Conservation (phyloP, 2,113 vertebrate species). For the Alethe diademata region DNA sequence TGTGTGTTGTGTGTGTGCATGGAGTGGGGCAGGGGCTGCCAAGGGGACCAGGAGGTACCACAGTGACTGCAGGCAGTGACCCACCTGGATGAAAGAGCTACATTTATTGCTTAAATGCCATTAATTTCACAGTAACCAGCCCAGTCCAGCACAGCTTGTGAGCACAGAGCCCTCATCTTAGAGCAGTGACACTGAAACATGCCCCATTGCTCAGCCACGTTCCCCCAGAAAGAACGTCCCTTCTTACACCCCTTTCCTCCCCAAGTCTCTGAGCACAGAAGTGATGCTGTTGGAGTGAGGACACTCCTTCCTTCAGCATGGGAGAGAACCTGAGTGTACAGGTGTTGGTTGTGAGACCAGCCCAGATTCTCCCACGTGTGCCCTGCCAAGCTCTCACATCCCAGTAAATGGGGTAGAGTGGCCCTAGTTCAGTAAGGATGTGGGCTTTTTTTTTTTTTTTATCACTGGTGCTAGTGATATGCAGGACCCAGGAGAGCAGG, state of each 20-base stretch:
- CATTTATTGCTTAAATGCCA: background rate
- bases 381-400: background rate
- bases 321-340: background rate
- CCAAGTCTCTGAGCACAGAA: background rate
- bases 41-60: rapidly evolving
- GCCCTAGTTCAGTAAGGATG: background rate
- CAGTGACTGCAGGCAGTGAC: background rate
- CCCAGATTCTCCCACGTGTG: background rate
- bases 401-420: background rate
- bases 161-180: background rate
- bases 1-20: background rate
- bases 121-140: background rate
- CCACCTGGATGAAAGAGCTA: background rate
- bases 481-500: background rate
- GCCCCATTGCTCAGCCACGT: background rate
- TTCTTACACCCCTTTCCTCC: background rate
- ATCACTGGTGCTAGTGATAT: background rate
- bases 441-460: background rate
- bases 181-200: background rate
- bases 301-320: background rate
- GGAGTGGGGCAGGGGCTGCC: background rate
- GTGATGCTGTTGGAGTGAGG: background rate
- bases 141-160: background rate
- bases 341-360: background rate
- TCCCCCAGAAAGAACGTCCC: background rate